Base-by-base conservation (phyloP, 2,797 vertebrate species). In the Yasuhikotakia modesta region DNA sequence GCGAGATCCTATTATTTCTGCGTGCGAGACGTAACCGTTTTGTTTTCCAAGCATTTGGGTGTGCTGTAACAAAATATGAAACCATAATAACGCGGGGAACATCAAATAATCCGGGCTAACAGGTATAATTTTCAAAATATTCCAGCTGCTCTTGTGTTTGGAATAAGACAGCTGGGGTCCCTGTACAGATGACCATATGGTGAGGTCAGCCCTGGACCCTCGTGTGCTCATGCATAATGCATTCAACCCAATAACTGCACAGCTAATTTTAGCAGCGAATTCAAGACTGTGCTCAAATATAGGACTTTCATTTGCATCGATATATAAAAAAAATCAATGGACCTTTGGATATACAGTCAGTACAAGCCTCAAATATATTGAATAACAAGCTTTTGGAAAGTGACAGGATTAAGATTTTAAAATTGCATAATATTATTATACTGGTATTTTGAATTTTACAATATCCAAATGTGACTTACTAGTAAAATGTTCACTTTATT, bases 361-460 rank as follows among this genome's bases (percentile, higher is more conserved):
- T 35, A 17, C n/a, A 64, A 68, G 78, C 72, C 69, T 70, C 72
- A 60, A 63, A 70, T 60, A 76, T 32, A 57, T 77, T 55, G 73
- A 70, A 79, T 71, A 79, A 66, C 35, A 55, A 39, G 24, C 57
- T 70, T 78, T 78, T 66, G 55, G 81, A 80, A 87, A 87, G 80
- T 27, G 53, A 67, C 48, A 64, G 81, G 86, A 88, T 83, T 85
- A 50, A 67, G 32, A 76, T 81, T 85, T 87, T 86, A 79, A 78
- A 82, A 86, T 83, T 75, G 67, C 87, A 87, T 91, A 89, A 91
- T 93, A 85, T 89, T 84, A 91, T 91, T 81, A 83, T 50, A 53
- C 65, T 76, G 74, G 79, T 76, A 76, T 82, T 39, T 82, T 64
- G 60, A 78, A 61, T 60, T 65, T 80, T 85, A 83, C 85, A 86